Conservation (phyloP, 2,797 vertebrate genomes). For the Cottoperca gobio region DNA sequence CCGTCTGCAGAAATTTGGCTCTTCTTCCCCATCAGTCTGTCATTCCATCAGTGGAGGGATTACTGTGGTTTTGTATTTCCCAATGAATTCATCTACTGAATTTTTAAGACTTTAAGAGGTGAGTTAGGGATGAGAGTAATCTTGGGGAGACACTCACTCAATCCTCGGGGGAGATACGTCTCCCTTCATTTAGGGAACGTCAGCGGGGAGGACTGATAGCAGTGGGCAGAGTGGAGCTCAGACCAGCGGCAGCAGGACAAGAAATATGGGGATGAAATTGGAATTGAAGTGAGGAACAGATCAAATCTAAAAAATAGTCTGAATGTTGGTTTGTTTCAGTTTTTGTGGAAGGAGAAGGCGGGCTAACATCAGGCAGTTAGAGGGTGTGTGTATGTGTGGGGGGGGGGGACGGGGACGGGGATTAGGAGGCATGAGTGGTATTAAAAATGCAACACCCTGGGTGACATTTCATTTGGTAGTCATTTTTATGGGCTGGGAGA, state of each 20-base stretch:
- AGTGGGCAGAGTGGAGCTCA: conserved; percentile 31
- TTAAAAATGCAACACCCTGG: conserved; percentile 72
- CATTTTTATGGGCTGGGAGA: conserved; percentile 21
- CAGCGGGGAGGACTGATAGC: conserved; percentile 63
- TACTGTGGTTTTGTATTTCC: conserved; percentile 71
- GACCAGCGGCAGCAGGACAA: conserved; percentile 42
- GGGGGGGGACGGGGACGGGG: conserved; percentile 25
- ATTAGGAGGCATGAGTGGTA: conserved; percentile 51
- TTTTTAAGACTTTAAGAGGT: conserved; percentile 71
- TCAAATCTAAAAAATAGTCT: conserved; percentile 38
- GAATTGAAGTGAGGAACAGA: conserved; percentile 34
- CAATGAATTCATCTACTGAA: conserved; percentile 67
- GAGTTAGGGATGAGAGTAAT: conserved; percentile 78
- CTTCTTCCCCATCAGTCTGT: conserved; percentile 40
- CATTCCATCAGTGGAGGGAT: conserved; percentile 68
- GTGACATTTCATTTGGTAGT: conserved; percentile 72
- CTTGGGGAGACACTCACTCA: conserved; percentile 70
- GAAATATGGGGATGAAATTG: conserved; percentile 50
- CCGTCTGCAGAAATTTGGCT: conserved; percentile 51
- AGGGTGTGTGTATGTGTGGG: too few species aligned
- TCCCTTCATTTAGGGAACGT: conserved; percentile 53
- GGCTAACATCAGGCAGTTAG: conserved; percentile 45
- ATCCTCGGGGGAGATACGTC: conserved; percentile 51
- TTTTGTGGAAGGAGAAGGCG: conserved; percentile 9
- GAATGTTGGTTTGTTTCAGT: conserved; percentile 44